A percentile compares a stretch with the other conserved stretches of the same genome.
Conservation (phyloP, 1,140 invertebrate genomes). For the Drosophila punjabiensis region DNA sequence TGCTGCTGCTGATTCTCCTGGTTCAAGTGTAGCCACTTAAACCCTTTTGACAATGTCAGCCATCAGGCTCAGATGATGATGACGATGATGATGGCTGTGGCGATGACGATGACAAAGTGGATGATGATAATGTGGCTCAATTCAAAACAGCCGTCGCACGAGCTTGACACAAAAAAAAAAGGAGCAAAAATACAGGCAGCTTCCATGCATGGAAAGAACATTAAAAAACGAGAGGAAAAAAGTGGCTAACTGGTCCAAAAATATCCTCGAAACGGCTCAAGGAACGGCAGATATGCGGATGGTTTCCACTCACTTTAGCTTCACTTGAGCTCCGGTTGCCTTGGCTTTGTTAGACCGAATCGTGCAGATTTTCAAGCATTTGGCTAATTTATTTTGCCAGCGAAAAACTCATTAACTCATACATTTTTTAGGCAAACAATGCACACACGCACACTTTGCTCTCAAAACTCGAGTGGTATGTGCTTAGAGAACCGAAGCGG, state of each 20-base stretch:
- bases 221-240: slow-evolving; percentile 37
- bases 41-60: slow-evolving; percentile 82
- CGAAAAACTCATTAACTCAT: slow-evolving; percentile 61
- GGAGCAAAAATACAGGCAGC: slow-evolving; percentile 19
- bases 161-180: slow-evolving; percentile 24
- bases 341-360: slow-evolving; percentile 9
- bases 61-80: slow-evolving; percentile 72
- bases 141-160: slow-evolving; percentile 64
- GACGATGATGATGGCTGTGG: slow-evolving; percentile 51
- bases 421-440: slow-evolving; percentile 71
- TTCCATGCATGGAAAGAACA: slow-evolving; percentile 45
- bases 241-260: slow-evolving; percentile 32
- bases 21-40: slow-evolving; percentile 79
- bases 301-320: slow-evolving; percentile 42
- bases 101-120: slow-evolving; percentile 63
- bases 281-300: slow-evolving; percentile 21
- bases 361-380: slow-evolving; percentile 44
- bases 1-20: slow-evolving; percentile 47
- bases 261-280: slow-evolving; percentile 14
- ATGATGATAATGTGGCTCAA: slow-evolving; percentile 74
- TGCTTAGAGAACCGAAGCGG: slow-evolving; percentile 38
- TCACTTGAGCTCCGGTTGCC: slow-evolving; percentile 33
- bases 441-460: slow-evolving; percentile 25
- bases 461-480: slow-evolving; percentile 37
- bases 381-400: slow-evolving; percentile 56